Evolutionary conservation across 2,113 vertebrate species (phyloP).

Genomic region (Apistogramma diplotaenia): DNA sequence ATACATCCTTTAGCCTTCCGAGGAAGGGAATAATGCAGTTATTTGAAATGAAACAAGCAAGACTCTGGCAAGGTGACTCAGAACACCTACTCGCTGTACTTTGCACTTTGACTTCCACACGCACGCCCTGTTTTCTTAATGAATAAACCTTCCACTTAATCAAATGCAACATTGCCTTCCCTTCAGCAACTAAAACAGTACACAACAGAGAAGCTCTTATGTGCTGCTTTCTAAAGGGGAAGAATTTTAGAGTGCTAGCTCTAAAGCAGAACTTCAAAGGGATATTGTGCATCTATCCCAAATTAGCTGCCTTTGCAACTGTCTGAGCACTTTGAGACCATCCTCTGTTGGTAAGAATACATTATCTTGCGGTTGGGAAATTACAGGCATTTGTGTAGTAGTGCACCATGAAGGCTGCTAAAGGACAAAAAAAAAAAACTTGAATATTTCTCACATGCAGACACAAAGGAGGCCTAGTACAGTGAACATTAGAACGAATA

Average conservation of each 20-base stretch:
- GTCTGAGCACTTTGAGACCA: slow-evolving; percentile 58
- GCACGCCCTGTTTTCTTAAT: slow-evolving; percentile 36
- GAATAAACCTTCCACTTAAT: slow-evolving; percentile 37
- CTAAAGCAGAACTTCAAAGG: slow-evolving; percentile 66
- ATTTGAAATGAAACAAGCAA: slow-evolving; percentile 21
- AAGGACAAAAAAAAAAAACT: slow-evolving; percentile 16
- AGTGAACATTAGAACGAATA: slow-evolving; percentile 22
- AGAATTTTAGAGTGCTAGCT: slow-evolving; percentile 19
- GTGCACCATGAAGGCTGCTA: slow-evolving; percentile 23
- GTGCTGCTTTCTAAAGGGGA: slow-evolving; percentile 21
- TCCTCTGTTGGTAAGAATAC: slow-evolving; percentile 63
- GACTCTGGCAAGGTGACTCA: slow-evolving; percentile 22
- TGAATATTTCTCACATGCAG: slow-evolving; percentile 25
- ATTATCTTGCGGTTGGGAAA: slow-evolving; percentile 62
- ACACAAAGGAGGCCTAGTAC: slow-evolving; percentile 32
- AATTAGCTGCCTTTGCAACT: slow-evolving; percentile 63
- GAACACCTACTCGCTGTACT: slow-evolving; percentile 11
- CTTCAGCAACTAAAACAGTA: slow-evolving; percentile 44
- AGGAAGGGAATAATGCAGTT: neutral
- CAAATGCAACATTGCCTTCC: slow-evolving; percentile 56
- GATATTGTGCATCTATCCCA: slow-evolving; percentile 62
- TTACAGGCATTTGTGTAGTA: slow-evolving; percentile 56
- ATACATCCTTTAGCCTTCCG: neutral
- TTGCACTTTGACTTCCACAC: slow-evolving; percentile 7
- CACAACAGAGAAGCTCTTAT: slow-evolving; percentile 25